Base-by-base conservation (phyloP, 2,113 vertebrate species). In the Dunckerocampus dactyliophorus region DNA sequence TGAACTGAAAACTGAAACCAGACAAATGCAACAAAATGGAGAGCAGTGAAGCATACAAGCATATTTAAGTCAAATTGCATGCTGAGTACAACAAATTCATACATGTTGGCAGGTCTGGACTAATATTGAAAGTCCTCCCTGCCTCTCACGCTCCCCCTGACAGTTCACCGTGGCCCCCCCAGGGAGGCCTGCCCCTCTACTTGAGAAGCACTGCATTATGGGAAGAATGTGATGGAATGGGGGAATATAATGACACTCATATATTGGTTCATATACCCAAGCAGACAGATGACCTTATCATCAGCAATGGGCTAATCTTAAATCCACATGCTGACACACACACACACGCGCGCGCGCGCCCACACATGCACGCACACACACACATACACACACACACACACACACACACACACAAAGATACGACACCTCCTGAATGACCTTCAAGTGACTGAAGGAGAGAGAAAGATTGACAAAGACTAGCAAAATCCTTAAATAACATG, bases 281-380 rank as follows among this genome's bases (percentile, higher is more conserved):
- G 53, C 56, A 54, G 62, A 71, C 43, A 68, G 46, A 49, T 71
- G 65, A 79, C 71, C 72, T 77, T 67, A 59, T 75, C 63, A 56
- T 50, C 20, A 20, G 54, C 49, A 62, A 52, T 22, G 39, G 49
- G 58, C 42, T 53, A 19, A 63, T 59, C 63, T 42, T 64, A 34
- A 69, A 76, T 69, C 59, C 53, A 43, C 39, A 42, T 34, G 59
- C 43, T 42, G 34, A 63, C 46, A n/a, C 56, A 24, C 37, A 48
- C 28, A 56, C n/a, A 66, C 53, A 42, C 53, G 39, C 28, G 28
- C 51, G 2, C n/a, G 22, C 34, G 47, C 12, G 58, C 6, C 52
- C 14, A 50, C 16, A 13, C 48, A 52, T n/a, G 58, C 39, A 60
- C 20, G 61, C 28, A 61, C 14, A 72, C 53, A 52, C 47, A 53